Evolutionary conservation across 2,113 vertebrate genomes (phyloP).

Genomic region (Sarotherodon lohbergeri): DNA sequence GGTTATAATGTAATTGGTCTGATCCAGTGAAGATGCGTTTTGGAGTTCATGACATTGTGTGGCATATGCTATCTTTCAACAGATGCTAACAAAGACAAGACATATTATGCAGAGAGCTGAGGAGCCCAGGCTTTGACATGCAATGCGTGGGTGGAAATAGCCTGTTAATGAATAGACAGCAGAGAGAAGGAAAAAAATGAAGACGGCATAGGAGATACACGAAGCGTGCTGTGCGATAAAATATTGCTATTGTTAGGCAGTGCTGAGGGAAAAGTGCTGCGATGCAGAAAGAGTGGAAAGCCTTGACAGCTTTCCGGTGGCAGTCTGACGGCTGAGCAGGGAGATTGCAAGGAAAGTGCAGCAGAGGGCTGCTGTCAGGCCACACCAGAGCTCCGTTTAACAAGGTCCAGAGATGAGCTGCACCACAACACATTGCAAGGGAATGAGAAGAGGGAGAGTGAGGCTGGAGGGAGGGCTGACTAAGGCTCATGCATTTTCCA

Average conservation of each 20-base stretch:
- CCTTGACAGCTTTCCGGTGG: conserved; percentile 75
- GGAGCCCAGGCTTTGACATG: conserved; percentile 46
- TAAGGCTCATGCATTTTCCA: conserved; percentile 39
- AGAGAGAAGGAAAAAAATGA: neutral
- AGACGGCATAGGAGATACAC: conserved; percentile 53
- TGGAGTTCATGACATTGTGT: conserved; percentile 44
- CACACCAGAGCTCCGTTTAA: conserved; percentile 72
- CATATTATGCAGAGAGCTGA: conserved; percentile 27
- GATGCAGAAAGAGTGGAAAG: conserved; percentile 67
- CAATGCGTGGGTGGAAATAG: conserved; percentile 53
- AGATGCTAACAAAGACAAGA: conserved; percentile 56
- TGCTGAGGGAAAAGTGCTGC: conserved; percentile 63
- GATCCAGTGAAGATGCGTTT: conserved; percentile 16
- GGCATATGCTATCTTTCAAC: conserved; percentile 49
- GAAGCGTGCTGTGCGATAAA: conserved; percentile 57
- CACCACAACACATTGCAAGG: conserved; percentile 52
- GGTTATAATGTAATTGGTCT: neutral
- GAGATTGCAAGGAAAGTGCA: conserved; percentile 70
- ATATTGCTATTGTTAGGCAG: conserved; percentile 70
- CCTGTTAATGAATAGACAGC: conserved; percentile 70
- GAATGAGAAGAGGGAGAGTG: conserved; percentile 27
- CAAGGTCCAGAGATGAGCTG: conserved; percentile 71
- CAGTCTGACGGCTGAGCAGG: conserved; percentile 65
- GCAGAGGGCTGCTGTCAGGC: conserved; percentile 74
- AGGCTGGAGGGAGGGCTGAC: neutral